A percentile compares a stretch with the other conserved stretches of the same genome.
Conservation (phyloP, 2,888 invertebrate species). For the Mycalesis mineus region DNA sequence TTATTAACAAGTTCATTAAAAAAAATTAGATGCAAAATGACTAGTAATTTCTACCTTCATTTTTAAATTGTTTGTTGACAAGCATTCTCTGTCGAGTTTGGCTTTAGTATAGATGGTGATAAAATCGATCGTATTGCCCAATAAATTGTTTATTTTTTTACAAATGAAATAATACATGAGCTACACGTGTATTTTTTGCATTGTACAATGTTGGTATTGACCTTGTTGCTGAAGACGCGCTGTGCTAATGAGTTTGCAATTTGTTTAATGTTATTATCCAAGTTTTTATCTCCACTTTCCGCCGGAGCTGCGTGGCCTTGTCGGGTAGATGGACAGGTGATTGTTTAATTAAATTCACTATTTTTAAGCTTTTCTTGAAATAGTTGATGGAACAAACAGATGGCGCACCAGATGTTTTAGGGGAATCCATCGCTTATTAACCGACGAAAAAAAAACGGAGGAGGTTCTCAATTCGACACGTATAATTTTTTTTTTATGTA, state of each 20-base stretch:
- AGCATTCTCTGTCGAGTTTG: too few relatives aligned
- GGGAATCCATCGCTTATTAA: too few relatives aligned
- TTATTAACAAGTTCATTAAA: too few relatives aligned
- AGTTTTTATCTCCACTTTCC: neutral
- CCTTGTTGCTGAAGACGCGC: neutral
- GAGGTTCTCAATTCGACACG: too few relatives aligned
- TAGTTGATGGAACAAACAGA: neutral
- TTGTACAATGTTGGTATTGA: neutral
- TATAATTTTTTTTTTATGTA: too few relatives aligned
- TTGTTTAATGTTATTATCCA: neutral
- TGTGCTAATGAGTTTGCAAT: slow-evolving; percentile 1
- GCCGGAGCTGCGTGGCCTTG: neutral
- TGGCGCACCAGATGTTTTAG: neutral
- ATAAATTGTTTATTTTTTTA: neutral
- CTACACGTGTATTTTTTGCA: neutral
- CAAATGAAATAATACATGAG: neutral
- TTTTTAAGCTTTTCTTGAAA: neutral
- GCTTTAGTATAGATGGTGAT: too few relatives aligned
- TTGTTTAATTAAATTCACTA: neutral
- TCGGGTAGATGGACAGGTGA: neutral
- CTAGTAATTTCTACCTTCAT: too few relatives aligned
- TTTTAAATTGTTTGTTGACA: too few relatives aligned
- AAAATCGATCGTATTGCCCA: too few relatives aligned
- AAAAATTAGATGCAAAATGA: too few relatives aligned
- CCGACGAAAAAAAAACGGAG: too few relatives aligned